Evolutionary conservation across 2,797 vertebrate genomes (phyloP), one percentile per base, ranked within the genome.

Genomic region (Chiropotes sagulatus): DNA sequence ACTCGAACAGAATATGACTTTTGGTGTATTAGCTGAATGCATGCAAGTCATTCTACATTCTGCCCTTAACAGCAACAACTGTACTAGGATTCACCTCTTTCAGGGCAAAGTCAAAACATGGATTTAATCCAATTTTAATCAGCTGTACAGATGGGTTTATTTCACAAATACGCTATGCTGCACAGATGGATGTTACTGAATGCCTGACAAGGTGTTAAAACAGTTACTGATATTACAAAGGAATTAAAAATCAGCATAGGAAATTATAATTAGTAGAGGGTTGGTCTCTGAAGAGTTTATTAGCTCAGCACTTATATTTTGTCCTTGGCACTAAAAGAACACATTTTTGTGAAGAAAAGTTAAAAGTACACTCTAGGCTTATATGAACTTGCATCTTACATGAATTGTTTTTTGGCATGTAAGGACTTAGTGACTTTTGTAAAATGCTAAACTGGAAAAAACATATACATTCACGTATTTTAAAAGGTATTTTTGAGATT

Each of bases 61-160:
- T 98, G 95, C 94, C 93, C 87, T 94, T 97, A 97, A 64, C 72
- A 96, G 88, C 94, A 98, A 98, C 98, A 98, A 98, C 97, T 98
- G 96, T 88, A 98, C 90, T 97, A 98, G 97, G 98, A 98, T 97
- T 98, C 86, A 98, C 98, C 98, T 98, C 98, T 98, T 98, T 93
- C 98, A 98, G 98, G 97, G 94, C 93, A 97, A 98, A 99, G 98
- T 98, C 98, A 98, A 98, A 99, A 98, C 95, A 98, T 99, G 99
- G 98, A 98, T 92, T 94, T 78, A 58, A 98, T 99, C 99, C 99
- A 99, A 98, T 88, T 98, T 99, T 99, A 99, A 99, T 99, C 99
- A 99, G 98, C 98, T 99, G 98, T 99, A 98, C 99, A 99, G 99
- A 99, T 99, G 99, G 99, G 98, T 99, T 99, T 99, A 99, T 98